Evolutionary conservation across 2,797 vertebrate genomes (phyloP), one percentile per base, ranked within the genome.

Genomic region (Lagorchestes hirsutus): DNA sequence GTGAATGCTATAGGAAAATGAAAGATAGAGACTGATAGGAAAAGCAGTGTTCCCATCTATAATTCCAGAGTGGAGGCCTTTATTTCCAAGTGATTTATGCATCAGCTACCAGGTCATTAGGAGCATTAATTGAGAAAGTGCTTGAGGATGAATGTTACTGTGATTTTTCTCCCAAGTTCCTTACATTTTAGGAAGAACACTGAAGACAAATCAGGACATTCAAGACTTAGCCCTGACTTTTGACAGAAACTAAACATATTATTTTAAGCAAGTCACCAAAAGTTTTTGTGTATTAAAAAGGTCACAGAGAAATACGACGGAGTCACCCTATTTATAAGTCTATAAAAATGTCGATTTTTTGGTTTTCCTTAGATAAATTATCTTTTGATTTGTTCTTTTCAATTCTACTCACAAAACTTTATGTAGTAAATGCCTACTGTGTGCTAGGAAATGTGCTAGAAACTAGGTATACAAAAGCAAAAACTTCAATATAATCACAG

Each of bases 221-320:
- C 40, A 46, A 82, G 22, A 14, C 8, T 46, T 46, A 82, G 74
- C 74, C 9, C 40, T 46, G 40, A 46, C 40, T 82, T 74, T 27
- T 82, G 74, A 11, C 40, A 82, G 40, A 46, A 82, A 82, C 8
- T 24, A 82, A 3, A 31, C 40, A 82, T 3, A 27, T 8, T 27
- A 82, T 11, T 82, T 82, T 82, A 24, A 46, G n/a, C 22, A 82
- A 82, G 22, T 46, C 14, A 82, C 18, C 74, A 46, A 82, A 82
- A 91, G 93, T 58, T 87, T 74, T 58, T 34, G 2, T 28, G 46
- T 55, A 90, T 94, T 67, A 54, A 56, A 27, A 27, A 90, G 6
- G n/a, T 87, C 54, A 27, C 11, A 28, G 40, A 95, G 82, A 95
- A 96, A 91, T 10, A 52, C 22, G 59, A 95, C 54, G 92, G 58